Conservation (phyloP, 2,113 vertebrate species). For the Diglossa brunneiventris region DNA sequence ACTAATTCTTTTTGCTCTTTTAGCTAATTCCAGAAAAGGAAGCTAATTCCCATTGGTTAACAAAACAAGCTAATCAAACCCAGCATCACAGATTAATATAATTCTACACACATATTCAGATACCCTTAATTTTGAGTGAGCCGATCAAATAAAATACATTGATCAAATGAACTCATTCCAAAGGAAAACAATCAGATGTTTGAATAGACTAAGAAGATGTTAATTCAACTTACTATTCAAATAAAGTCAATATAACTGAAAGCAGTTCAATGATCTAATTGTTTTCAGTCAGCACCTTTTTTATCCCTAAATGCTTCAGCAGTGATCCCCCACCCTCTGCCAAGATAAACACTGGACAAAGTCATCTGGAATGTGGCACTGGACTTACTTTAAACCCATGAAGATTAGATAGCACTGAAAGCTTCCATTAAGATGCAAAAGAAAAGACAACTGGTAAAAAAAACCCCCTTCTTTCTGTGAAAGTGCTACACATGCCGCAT, state of each 20-base stretch:
- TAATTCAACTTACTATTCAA: neutral
- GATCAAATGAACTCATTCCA: neutral
- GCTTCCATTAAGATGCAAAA: neutral
- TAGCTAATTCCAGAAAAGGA: neutral
- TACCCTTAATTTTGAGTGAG: neutral
- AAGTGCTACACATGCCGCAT: neutral
- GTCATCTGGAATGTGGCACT: neutral
- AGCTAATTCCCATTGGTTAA: neutral
- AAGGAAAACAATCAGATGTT: neutral
- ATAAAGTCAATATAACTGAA: neutral
- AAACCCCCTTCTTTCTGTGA: fast-evolving
- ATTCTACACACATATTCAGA: neutral
- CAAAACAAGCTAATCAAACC: neutral
- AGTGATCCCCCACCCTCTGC: neutral
- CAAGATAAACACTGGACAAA: neutral
- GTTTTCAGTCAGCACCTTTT: neutral
- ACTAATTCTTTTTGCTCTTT: neutral
- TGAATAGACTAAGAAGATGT: neutral
- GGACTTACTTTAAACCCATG: neutral
- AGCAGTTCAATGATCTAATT: neutral
- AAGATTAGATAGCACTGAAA: neutral
- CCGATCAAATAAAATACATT: neutral
- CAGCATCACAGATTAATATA: neutral
- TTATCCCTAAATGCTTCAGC: neutral
- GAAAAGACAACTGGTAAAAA: neutral